Evolutionary conservation across 2,113 vertebrate genomes (phyloP), one percentile per base, ranked within the genome.

Genomic region (Chionodraco myersi): DNA sequence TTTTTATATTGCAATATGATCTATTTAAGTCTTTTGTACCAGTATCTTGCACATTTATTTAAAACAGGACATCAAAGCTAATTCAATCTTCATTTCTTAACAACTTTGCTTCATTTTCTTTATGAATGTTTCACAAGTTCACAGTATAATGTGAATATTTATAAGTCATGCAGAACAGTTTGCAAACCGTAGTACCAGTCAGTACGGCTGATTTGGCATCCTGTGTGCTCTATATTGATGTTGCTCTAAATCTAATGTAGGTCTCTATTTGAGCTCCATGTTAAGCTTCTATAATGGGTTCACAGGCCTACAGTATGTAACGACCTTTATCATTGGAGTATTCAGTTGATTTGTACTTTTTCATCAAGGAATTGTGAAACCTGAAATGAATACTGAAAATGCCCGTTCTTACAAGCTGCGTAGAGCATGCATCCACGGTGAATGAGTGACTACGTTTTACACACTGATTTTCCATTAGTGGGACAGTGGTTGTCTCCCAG

Each of bases 401-500:
- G 12, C 8, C 7, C 44, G 3, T 48, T 8, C 12, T 54, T 10
- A 60, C 13, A 14, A 71, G 21, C 41, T 76, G 23, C 18, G 30
- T 15, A 62, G 60, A 64, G 45, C 21, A 57, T 54, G 10, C 36
- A 58, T 60, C n/a, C 21, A 21, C 53, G 72, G 30, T 8, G 18
- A 41, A 76, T 49, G 49, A 68, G 73, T 72, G 69, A 72, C 56
- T 80, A 15, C 44, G 48, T 74, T 64, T 47, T 7, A 53, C 49
- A 48, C 45, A 68, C 66, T 57, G 68, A 45, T 73, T 75, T 72
- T 23, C 10, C 15, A 41, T n/a, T 80, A 86, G 75, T 84, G 3
- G 82, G 78, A 69, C 84, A 75, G 44, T 70, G 79, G 77, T 74
- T 79, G 67, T 10, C 18, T 80, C 54, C 53, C 58, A 60, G 77